Base-by-base conservation (phyloP, 2,888 invertebrate species). In the Archaeoteleia sp. region DNA sequence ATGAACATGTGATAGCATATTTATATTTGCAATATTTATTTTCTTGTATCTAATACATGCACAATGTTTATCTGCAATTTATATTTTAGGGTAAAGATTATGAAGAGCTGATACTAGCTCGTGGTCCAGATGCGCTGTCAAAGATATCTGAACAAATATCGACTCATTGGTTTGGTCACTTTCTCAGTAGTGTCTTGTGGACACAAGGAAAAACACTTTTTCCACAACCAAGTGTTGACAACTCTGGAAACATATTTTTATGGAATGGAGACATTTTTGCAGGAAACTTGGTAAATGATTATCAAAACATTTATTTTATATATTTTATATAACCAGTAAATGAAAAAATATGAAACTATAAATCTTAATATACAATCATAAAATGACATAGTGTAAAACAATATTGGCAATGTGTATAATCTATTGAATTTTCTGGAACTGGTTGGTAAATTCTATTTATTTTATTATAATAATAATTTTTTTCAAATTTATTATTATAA, bases 181-280 rank as follows among this genome's bases (percentile, higher is more conserved):
- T 86, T 73, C 75, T 86, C 83, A 84, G 86, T 8, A 86, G 87
- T 80, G 93, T 96, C 4, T 86, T 97, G 42, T 96, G 96, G 93
- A 92, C 95, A 85, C 94, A 96, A 86, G 97, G 97, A 1, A 62
- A 72, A 0, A 54, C 82, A 10, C 78, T 91, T 1, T 88, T 88
- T 1, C 74, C 77, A 20, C 97, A 97, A 82, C 97, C 97, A 0
- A 72, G 87, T 7, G 48, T 89, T 15, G 88, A 90, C 81, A 84
- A 85, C 6, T 81, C 87, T 27, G 87, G 88, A 14, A 91, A 93
- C 68, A 81, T 92, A 49, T 87, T 97, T 53, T 83, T 96, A 13
- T 96, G 93, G 88, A 97, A 97, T 87, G 97, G 97, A 17, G 97
- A 98, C 86, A 89, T 95, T 71, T 97, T 93, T 86, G 90, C 87